A percentile compares a stretch with the other conserved stretches of the same genome.
phyloP scores from a whole-genome alignment of 2,113 vertebrate species.

The Labeo rohita region DNA sequence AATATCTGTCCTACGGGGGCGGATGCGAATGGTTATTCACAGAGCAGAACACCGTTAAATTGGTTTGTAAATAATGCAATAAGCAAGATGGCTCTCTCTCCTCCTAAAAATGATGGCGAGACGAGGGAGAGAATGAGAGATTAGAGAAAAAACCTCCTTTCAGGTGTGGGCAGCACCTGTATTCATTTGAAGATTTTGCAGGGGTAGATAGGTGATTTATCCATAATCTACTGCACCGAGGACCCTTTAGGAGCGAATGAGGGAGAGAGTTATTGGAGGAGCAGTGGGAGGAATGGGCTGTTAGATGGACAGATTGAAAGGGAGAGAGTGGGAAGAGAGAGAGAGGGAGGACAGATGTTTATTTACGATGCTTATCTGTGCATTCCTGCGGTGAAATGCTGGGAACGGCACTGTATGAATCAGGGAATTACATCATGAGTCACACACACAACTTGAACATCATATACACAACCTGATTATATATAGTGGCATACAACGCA shows the following conservation, averaged over 20 bases:
- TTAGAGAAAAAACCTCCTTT: slow-evolving; percentile 15
- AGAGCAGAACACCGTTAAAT: slow-evolving; percentile 66
- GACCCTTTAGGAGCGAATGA: background rate
- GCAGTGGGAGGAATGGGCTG: slow-evolving; percentile 25
- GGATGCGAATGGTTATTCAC: slow-evolving; percentile 32
- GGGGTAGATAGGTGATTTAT: slow-evolving; percentile 27
- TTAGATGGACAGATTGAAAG: slow-evolving; percentile 38
- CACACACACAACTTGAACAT: background rate
- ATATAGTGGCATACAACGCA: background rate
- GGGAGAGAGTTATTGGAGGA: slow-evolving; percentile 33
- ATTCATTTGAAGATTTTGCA: slow-evolving; percentile 34
- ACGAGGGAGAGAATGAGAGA: slow-evolving; percentile 20
- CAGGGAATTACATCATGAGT: slow-evolving; percentile 14
- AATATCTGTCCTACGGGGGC: slow-evolving; percentile 53
- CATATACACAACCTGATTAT: background rate
- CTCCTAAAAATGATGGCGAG: slow-evolving; percentile 46
- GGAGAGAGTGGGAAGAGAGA: slow-evolving; percentile 28
- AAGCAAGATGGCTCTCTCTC: slow-evolving; percentile 65
- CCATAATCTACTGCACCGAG: slow-evolving; percentile 8
- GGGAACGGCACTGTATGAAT: background rate
- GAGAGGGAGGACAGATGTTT: slow-evolving; percentile 54
- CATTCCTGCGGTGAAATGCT: slow-evolving; percentile 12
- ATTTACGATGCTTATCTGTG: slow-evolving; percentile 57
- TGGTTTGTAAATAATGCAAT: slow-evolving; percentile 77
- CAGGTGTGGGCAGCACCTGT: slow-evolving; percentile 30